Conservation (phyloP, 2,888 invertebrate genomes). For the Drosophila acutilabella region DNA sequence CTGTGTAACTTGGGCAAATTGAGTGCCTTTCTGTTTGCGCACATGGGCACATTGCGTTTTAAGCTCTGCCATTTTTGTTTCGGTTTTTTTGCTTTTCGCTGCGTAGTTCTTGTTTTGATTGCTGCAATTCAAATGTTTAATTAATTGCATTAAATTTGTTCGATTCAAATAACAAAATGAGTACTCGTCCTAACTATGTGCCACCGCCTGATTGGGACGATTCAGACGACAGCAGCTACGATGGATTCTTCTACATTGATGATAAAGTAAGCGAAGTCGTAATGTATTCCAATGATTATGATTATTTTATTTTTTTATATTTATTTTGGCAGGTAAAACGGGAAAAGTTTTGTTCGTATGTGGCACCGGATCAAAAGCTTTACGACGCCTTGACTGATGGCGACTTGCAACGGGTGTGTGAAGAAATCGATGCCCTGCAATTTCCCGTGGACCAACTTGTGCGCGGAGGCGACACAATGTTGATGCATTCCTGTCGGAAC, state of each 20-base stretch:
- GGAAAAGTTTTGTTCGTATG: conserved; percentile 8
- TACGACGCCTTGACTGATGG: conserved; percentile 68
- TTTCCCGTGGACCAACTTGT: conserved; percentile 65
- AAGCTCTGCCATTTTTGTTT: conserved; percentile 47
- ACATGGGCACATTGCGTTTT: conserved; percentile 32
- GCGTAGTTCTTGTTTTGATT: conserved; percentile 39
- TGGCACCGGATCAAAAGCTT: conserved; percentile 60
- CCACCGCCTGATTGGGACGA: conserved; percentile 81
- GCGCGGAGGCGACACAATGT: conserved; percentile 63
- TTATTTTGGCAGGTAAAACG: conserved; percentile 41
- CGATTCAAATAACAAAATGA: conserved; percentile 35
- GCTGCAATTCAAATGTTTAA: conserved; percentile 13
- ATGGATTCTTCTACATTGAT: conserved; percentile 82
- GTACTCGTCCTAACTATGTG: conserved; percentile 51
- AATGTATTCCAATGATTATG: background rate
- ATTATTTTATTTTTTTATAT: background rate
- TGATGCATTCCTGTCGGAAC: conserved; percentile 75
- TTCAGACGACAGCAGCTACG: conserved; percentile 82
- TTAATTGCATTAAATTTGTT: conserved; percentile 4
- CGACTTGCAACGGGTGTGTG: conserved; percentile 56
- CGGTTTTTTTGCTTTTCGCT: conserved; percentile 44
- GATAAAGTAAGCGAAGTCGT: conserved; percentile 72
- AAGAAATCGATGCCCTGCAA: conserved; percentile 60
- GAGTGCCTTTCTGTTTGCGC: background rate
- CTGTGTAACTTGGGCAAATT: background rate